A percentile compares a stretch with the other conserved stretches of the same genome.
These are phyloP conservation scores for Megaceryle alcyon DNA, from an alignment of 2,797 vertebrate species.

Conservation along the genomic window DNA sequence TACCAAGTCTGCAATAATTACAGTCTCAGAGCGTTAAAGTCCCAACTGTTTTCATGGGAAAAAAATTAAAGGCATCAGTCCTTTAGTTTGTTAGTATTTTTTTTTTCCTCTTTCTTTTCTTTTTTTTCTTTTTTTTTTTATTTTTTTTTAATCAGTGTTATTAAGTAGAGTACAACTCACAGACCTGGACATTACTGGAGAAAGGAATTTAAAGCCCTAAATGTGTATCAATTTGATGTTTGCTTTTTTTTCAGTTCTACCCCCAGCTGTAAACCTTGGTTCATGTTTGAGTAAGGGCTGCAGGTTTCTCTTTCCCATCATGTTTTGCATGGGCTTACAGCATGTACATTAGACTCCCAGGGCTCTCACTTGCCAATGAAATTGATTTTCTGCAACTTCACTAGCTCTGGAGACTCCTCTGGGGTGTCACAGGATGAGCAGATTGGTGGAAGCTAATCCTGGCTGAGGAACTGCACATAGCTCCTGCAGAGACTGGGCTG, in stretches of 20 bases:
- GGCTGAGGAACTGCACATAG: neutral
- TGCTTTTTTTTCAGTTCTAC: neutral
- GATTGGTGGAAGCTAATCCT: conserved; percentile 17
- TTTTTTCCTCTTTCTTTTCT: too few species aligned
- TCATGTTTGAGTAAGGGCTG: neutral
- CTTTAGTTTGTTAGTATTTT: neutral
- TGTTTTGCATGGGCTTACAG: conserved; percentile 32
- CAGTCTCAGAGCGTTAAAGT: conserved; percentile 26
- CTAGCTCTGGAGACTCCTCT: conserved; percentile 43
- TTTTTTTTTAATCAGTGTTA: neutral
- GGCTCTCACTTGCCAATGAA: conserved; percentile 45
- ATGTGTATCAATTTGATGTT: neutral
- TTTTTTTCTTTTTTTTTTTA: too few species aligned
- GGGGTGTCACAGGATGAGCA: neutral
- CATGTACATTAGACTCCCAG: conserved; percentile 5
- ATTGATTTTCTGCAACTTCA: conserved; percentile 62
- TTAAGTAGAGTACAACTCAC: neutral
- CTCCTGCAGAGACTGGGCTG: neutral
- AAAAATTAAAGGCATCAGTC: neutral
- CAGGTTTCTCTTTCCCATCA: conserved; percentile 47
- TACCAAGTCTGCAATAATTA: conserved; percentile 67
- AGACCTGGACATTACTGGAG: neutral
- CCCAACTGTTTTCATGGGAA: neutral
- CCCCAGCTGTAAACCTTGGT: conserved; percentile 25
- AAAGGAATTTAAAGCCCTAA: neutral